Conservation (phyloP, 2,888 invertebrate genomes). For the Ophion obscuratus region DNA sequence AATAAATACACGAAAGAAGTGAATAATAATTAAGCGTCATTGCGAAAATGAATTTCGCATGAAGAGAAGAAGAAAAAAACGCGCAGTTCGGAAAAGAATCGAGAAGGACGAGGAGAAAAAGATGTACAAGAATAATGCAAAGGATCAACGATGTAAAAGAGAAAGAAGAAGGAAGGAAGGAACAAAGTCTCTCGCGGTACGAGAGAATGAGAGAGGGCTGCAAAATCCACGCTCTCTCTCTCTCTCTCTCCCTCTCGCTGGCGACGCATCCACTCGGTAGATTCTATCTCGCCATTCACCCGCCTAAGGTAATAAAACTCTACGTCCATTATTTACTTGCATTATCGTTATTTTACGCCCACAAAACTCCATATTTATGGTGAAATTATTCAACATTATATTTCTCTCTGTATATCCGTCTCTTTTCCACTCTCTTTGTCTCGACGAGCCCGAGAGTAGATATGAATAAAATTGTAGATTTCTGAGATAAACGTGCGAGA, state of each 20-base stretch:
- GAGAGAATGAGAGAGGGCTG: constrained; percentile 55
- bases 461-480: constrained; percentile 82
- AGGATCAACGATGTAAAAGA: constrained; percentile 26
- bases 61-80: constrained; percentile 30
- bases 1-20: not conserved
- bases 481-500: constrained; percentile 68
- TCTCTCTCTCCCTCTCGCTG: no score
- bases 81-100: constrained; percentile 10
- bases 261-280: constrained; percentile 76
- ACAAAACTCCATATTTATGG: constrained; percentile 82
- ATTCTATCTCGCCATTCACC: constrained; percentile 82
- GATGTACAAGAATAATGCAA: constrained; percentile 24
- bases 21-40: not conserved
- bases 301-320: constrained; percentile 82
- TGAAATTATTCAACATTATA: constrained; percentile 83
- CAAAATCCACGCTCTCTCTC: constrained; percentile 34
- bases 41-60: not conserved
- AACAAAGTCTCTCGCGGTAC: constrained; percentile 39
- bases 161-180: constrained; percentile 33
- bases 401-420: constrained; percentile 64
- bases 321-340: constrained; percentile 83
- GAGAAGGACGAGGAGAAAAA: constrained; percentile 22
- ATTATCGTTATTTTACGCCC: constrained; percentile 84
- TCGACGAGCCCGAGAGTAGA: constrained; percentile 65
- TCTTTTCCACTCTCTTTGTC: constrained; percentile 49